Evolutionary conservation across 2,888 invertebrate species (phyloP), one percentile per base, ranked within the genome.

Genomic region (Cepaea hortensis): DNA sequence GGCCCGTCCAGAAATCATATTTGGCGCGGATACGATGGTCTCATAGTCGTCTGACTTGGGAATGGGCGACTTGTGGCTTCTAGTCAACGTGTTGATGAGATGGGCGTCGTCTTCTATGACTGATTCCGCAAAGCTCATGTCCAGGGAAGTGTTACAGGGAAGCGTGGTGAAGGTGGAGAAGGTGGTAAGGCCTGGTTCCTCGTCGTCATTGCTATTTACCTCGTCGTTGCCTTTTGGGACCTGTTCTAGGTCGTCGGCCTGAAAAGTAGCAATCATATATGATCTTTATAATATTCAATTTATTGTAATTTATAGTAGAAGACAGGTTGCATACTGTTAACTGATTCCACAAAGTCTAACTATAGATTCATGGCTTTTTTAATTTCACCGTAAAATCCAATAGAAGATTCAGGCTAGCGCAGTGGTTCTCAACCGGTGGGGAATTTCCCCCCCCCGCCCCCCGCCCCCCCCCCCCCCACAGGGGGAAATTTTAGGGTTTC

Each of bases 41-140:
- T 81, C 81, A n/a, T 81, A 81, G 77, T 79, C 77, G 35, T 79
- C 77, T 7, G 61, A n/a, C 9, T 23, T 61, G 55, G 77, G n/a
- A 11, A 23, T 23, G 2, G 61, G n/a, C 7, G 61, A n/a, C 77
- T 23, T 23, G 77, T 23, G 20, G 3, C 15, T 23, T 79, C 77
- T 61, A 7, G 23, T 20, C 13, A 79, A 15, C 18, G 77, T n/a
- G 50, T 68, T 79, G 70, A 86, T 86, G 13, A 86, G 83, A 13
- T 83, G 77, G n/a, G 83, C 83, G 18, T 86, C 83, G 61, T 86
- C 86, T 3, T 76, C 86, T 13, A n/a, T 72, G 13, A 70, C 62
- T 5, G 83, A 86, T 46, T 86, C 86, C 2, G 72, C 86, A 65
- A 83, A 86, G 73, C 86, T 86, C 35, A 82, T 20, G 81, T 86